Percentiles rank a stretch among this genome's conserved stretches.
Conservation (phyloP, 2,797 vertebrate species). For the Menidia menidia region DNA sequence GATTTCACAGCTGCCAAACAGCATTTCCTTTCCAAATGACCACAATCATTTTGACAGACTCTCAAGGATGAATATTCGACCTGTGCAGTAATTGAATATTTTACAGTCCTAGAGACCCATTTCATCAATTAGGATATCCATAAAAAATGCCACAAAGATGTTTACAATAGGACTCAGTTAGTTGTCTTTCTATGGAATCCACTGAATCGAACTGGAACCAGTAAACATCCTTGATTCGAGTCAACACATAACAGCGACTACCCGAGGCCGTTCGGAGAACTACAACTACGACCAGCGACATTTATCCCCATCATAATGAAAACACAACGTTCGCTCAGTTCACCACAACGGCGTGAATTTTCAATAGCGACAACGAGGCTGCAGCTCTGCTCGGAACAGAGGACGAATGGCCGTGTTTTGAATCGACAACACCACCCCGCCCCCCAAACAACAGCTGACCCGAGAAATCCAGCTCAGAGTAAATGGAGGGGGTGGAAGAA, state of each 20-base stretch:
- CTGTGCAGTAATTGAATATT: too few relatives aligned
- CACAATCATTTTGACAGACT: neutral
- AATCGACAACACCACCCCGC: slow-evolving; percentile 6
- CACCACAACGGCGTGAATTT: fast-evolving
- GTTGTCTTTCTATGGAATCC: too few relatives aligned
- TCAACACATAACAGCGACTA: slow-evolving; percentile 55
- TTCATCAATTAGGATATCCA: too few relatives aligned
- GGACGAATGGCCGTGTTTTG: slow-evolving; percentile 29
- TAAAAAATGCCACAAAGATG: neutral
- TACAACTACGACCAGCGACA: slow-evolving; percentile 14
- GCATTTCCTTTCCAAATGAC: neutral
- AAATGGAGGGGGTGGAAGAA: slow-evolving; percentile 8
- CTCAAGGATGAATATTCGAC: too few relatives aligned
- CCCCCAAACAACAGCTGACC: slow-evolving; percentile 52
- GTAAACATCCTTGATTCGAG: neutral
- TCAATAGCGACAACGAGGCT: neutral
- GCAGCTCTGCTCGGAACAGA: neutral
- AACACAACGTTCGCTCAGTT: neutral
- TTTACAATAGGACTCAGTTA: neutral
- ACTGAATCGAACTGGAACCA: too few relatives aligned
- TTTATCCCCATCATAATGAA: neutral
- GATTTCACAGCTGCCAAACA: neutral
- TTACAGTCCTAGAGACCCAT: too few relatives aligned
- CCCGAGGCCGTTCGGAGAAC: slow-evolving; percentile 24
- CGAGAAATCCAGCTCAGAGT: slow-evolving; percentile 4